phyloP scores from a whole-genome alignment of 2,797 vertebrate genomes.

The Borostomias antarcticus region DNA sequence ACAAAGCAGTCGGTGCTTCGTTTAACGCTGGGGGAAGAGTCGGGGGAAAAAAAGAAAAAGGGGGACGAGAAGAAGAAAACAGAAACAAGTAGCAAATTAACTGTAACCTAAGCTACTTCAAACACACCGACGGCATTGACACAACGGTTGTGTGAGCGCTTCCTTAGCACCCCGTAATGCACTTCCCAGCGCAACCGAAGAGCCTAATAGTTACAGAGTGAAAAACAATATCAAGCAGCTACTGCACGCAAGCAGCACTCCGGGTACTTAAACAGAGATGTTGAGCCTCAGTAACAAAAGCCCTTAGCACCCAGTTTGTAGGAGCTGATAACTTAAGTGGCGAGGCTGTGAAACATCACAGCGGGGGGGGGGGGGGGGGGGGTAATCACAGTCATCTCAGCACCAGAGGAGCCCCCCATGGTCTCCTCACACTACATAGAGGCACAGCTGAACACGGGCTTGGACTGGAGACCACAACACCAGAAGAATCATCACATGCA shows the following conservation, averaged over 20 bases:
- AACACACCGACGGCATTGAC: constrained; percentile 21
- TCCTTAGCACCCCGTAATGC: constrained; percentile 48
- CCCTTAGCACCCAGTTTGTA: constrained; percentile 27
- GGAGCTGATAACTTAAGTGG: constrained; percentile 41
- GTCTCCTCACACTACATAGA: not conserved
- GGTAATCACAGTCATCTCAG: constrained; percentile 38
- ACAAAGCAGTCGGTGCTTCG: not conserved
- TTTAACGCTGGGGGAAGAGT: not conserved
- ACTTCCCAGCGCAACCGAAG: constrained; percentile 48
- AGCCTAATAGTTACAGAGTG: constrained; percentile 11
- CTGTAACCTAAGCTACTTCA: constrained; percentile 14
- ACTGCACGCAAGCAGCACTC: constrained; percentile 26
- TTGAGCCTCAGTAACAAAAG: constrained; percentile 40
- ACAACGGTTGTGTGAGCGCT: constrained; percentile 29
- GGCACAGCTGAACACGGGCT: too few relatives aligned
- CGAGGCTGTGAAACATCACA: constrained; percentile 43
- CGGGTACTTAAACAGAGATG: constrained; percentile 37
- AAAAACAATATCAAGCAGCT: constrained; percentile 39
- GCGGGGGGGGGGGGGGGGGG: too few relatives aligned
- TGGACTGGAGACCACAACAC: not conserved
- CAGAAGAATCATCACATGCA: not conserved
- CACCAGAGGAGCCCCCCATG: not conserved
- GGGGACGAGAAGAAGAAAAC: constrained; percentile 25
- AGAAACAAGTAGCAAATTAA: constrained; percentile 32
- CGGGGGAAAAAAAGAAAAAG: constrained; percentile 17